Evolutionary conservation across 2,113 vertebrate species (phyloP).

Genomic region (Merops nubicus): DNA sequence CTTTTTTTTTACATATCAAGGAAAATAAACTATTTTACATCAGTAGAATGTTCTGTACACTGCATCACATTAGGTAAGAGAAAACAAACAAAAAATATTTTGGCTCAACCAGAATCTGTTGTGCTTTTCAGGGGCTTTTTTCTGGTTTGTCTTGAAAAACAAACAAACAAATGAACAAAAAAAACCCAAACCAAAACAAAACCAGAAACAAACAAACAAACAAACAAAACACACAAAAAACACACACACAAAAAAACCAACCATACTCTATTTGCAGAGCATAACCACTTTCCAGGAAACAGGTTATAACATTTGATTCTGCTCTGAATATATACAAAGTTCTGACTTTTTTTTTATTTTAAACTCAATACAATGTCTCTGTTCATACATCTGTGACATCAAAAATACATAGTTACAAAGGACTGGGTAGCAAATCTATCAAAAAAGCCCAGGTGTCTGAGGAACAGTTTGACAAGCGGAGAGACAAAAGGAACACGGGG

Average conservation of each 20-base stretch:
- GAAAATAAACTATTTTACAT: not conserved
- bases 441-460: constrained; percentile 44
- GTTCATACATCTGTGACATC: constrained; percentile 31
- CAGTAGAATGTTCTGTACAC: not conserved
- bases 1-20: not conserved
- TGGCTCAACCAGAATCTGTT: not conserved
- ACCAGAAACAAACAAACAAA: too few species aligned
- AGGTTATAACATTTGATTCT: not conserved
- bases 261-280: not conserved
- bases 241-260: too few species aligned
- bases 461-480: constrained; percentile 21
- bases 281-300: not conserved
- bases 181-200: too few species aligned
- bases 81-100: not conserved
- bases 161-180: too few species aligned
- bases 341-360: not conserved
- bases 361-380: not conserved
- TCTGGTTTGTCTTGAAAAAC: not conserved
- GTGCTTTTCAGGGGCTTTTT: not conserved
- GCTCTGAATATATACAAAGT: not conserved
- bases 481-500: constrained; percentile 28
- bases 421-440: constrained; percentile 1
- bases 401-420: constrained; percentile 22
- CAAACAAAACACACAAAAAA: too few species aligned
- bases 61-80: not conserved